Evolutionary conservation across 1,140 invertebrate species (phyloP).

Genomic region (Drosophila kikkawai): DNA sequence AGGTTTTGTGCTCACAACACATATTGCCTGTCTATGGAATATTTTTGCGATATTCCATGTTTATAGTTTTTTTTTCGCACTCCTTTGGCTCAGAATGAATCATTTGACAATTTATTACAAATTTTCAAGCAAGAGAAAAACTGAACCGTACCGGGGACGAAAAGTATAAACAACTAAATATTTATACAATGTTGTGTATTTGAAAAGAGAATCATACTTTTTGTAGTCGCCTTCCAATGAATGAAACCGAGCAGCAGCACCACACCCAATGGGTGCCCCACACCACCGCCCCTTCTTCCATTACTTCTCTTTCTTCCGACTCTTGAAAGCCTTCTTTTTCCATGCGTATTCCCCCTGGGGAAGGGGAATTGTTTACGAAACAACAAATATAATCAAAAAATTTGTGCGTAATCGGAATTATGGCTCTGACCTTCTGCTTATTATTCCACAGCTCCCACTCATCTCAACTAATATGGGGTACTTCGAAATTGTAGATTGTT

Average conservation of each 20-base stretch:
- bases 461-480: slow-evolving; percentile 8
- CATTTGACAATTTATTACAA: slow-evolving; percentile 45
- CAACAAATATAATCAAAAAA: slow-evolving; percentile 14
- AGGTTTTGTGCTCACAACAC: slow-evolving; percentile 24
- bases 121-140: slow-evolving; percentile 2
- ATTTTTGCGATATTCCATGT: slow-evolving; percentile 34
- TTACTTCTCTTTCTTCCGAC: background rate
- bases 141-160: slow-evolving; percentile 8
- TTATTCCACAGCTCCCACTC: slow-evolving; percentile 12
- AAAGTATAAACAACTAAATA: slow-evolving; percentile 42
- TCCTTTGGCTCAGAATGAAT: slow-evolving; percentile 36
- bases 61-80: slow-evolving; percentile 8
- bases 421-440: slow-evolving; percentile 8
- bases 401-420: slow-evolving; percentile 15
- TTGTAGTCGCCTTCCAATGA: slow-evolving; percentile 33
- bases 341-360: slow-evolving; percentile 5
- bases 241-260: slow-evolving; percentile 20
- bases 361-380: slow-evolving; percentile 21
- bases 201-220: slow-evolving; percentile 40
- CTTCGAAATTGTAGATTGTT: slow-evolving; percentile 3
- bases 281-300: background rate
- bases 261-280: slow-evolving; percentile 20
- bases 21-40: slow-evolving; percentile 50
- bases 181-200: slow-evolving; percentile 37
- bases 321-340: background rate